phyloP scores from a whole-genome alignment of 2,113 vertebrate species.

The Mesitornis unicolor region DNA sequence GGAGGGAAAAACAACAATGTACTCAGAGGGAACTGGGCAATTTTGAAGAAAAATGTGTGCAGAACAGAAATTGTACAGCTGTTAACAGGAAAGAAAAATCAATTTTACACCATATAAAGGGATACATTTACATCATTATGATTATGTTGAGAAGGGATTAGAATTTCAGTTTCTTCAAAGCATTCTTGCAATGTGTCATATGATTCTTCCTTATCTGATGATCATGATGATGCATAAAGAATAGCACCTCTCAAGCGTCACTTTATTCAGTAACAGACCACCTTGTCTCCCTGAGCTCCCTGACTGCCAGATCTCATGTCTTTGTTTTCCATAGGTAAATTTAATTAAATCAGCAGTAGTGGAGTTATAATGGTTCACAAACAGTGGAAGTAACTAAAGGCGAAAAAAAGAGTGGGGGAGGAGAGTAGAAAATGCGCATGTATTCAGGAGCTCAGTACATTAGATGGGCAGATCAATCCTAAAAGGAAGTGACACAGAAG shows the following conservation, averaged over 20 bases:
- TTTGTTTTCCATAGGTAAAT: conserved; percentile 52
- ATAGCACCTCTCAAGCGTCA: conserved; percentile 59
- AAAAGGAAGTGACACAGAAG: background rate
- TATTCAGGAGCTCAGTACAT: background rate
- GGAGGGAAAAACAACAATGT: background rate
- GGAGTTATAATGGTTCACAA: background rate
- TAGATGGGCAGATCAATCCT: background rate
- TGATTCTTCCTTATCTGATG: conserved; percentile 63
- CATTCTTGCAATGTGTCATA: conserved; percentile 46
- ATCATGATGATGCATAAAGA: conserved; percentile 52
- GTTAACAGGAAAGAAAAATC: conserved; percentile 47
- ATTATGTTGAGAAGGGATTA: conserved; percentile 48
- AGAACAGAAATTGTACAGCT: conserved; percentile 25
- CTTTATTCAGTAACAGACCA: conserved; percentile 53
- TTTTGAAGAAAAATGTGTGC: conserved; percentile 42
- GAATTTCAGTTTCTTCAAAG: conserved; percentile 56
- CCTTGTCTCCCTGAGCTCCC: conserved; percentile 22
- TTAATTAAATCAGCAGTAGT: conserved; percentile 38
- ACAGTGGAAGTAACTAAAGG: background rate
- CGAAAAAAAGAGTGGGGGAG: background rate
- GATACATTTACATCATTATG: conserved; percentile 53
- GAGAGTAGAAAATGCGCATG: background rate
- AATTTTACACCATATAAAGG: conserved; percentile 38
- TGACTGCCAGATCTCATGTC: conserved; percentile 34
- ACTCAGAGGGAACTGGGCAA: background rate